phyloP scores from a whole-genome alignment of 30 jellyfish, hydroid and myxozoan genomes.

The Calvadosia cruxmelitensis region DNA sequence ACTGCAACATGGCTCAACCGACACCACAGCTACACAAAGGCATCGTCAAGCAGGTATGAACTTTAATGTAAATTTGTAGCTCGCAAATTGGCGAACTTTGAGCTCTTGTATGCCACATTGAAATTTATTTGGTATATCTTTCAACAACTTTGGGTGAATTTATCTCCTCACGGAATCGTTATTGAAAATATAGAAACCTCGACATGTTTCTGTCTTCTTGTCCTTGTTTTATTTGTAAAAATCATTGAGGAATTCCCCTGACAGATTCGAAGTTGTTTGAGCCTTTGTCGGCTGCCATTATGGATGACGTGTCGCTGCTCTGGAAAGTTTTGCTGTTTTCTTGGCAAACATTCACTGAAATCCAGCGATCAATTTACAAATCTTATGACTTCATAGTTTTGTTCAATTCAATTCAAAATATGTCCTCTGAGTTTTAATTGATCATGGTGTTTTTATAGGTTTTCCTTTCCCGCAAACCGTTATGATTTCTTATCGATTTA shows the following conservation, averaged over 20 bases:
- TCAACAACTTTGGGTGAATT: too few relatives aligned
- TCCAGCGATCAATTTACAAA: too few relatives aligned
- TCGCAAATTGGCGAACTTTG: not conserved
- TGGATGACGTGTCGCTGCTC: not conserved
- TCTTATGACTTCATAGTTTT: too few relatives aligned
- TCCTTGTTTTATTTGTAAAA: not conserved
- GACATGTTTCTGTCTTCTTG: not conserved
- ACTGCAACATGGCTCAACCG: constrained; percentile 55
- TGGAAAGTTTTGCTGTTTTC: too few relatives aligned
- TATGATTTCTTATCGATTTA: too few relatives aligned
- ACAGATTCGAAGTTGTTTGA: not conserved
- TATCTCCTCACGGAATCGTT: too few relatives aligned
- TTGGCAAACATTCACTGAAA: too few relatives aligned
- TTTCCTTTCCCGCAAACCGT: too few relatives aligned
- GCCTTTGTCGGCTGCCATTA: not conserved
- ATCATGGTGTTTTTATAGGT: too few relatives aligned
- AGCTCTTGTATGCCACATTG: not conserved
- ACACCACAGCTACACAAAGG: constrained; percentile 75
- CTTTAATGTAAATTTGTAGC: not conserved
- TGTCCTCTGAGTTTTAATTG: too few relatives aligned
- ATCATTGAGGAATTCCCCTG: too few relatives aligned
- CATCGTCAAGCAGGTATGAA: constrained; percentile 75
- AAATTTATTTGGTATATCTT: not conserved
- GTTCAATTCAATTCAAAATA: too few relatives aligned
- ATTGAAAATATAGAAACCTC: not conserved